Conservation (phyloP, 2,113 vertebrate species). For the Hippocampus zosterae region DNA sequence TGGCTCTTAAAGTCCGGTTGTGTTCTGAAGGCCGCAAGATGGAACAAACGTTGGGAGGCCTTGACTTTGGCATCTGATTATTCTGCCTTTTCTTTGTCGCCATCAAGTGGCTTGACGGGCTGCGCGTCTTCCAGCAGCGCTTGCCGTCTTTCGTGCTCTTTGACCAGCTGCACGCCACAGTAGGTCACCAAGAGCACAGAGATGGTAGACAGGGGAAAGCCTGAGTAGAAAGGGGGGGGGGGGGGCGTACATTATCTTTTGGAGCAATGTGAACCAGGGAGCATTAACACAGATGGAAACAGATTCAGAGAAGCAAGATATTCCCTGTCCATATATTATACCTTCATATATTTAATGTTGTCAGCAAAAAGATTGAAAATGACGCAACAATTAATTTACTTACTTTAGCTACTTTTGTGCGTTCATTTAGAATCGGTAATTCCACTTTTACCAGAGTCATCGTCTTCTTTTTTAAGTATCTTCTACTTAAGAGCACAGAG, state of each 20-base stretch:
- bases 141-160: constrained; percentile 82
- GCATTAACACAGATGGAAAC: not conserved
- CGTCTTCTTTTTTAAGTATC: no score
- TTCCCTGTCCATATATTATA: no score
- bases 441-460: no score
- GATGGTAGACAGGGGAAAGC: constrained; percentile 86
- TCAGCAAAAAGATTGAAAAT: no score
- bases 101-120: constrained; percentile 46
- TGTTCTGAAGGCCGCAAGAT: constrained; percentile 11
- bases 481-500: no score
- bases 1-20: constrained; percentile 41
- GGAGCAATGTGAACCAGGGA: not conserved
- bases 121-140: constrained; percentile 75
- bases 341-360: no score
- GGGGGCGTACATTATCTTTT: not conserved
- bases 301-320: no score
- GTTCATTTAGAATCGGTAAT: no score
- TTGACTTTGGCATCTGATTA: constrained; percentile 53
- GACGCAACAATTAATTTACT: no score
- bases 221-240: constrained; percentile 53
- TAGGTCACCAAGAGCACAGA: constrained; percentile 90
- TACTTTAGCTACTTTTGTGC: no score
- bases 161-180: constrained; percentile 94
- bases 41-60: constrained; percentile 26
- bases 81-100: constrained; percentile 78